phyloP scores from a whole-genome alignment of 2,888 invertebrate species.

The Melanchra persicariae region DNA sequence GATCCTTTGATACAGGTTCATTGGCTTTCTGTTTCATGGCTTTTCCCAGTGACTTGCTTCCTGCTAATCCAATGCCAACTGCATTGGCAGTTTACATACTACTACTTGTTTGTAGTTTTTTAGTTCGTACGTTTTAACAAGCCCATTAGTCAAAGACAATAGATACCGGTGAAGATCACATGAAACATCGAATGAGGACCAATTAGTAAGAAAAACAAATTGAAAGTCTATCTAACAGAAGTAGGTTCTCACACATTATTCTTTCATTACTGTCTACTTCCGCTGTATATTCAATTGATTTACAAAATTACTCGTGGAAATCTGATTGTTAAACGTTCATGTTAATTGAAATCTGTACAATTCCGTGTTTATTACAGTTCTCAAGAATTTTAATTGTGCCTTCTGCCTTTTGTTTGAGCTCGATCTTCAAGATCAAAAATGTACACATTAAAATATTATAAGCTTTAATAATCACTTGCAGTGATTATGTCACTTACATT shows the following conservation, averaged over 20 bases:
- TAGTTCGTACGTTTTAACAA: too few species aligned
- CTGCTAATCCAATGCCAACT: not conserved
- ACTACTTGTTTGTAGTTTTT: not conserved
- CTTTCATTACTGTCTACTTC: slow-evolving; percentile 33
- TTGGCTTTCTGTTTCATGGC: not conserved
- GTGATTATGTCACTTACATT: slow-evolving; percentile 40
- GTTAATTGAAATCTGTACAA: slow-evolving; percentile 26
- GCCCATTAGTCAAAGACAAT: not conserved
- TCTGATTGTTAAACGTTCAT: slow-evolving; percentile 33
- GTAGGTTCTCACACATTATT: slow-evolving; percentile 49
- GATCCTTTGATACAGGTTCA: not conserved
- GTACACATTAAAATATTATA: slow-evolving; percentile 38
- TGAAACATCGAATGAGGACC: not conserved
- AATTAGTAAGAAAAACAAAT: slow-evolving; percentile 21
- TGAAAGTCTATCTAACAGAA: slow-evolving; percentile 35
- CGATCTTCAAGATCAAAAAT: slow-evolving; percentile 60
- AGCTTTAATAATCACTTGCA: slow-evolving; percentile 23
- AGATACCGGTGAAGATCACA: not conserved
- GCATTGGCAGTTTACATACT: not conserved
- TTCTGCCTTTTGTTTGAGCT: slow-evolving; percentile 54
- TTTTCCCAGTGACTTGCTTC: slow-evolving; percentile 17
- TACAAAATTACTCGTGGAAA: slow-evolving; percentile 33
- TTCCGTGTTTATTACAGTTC: slow-evolving; percentile 31
- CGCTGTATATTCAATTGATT: slow-evolving; percentile 45
- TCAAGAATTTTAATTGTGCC: slow-evolving; percentile 47